Base-by-base conservation (phyloP, 2,888 invertebrate species). In the Cynaeus angustus region DNA sequence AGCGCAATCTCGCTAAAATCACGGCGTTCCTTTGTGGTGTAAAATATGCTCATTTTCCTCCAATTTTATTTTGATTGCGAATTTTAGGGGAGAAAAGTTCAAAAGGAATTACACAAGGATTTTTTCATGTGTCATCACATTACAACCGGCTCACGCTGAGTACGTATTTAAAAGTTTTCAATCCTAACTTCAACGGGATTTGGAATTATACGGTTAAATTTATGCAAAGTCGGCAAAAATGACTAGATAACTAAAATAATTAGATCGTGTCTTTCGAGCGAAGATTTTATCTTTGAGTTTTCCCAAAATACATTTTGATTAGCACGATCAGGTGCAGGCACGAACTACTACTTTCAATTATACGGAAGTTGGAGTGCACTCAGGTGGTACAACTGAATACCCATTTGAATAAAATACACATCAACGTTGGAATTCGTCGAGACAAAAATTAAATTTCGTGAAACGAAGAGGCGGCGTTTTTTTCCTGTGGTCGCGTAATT, bases 271-370 rank as follows among this genome's bases (percentile, higher is more conserved):
- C 21, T 21, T 21, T 21, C 4, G 21, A 1, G 21, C 4, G 4
- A 21, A 21, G 21, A 21, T 21, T 4, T 21, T 21, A 21, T 21
- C 21, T 21, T 21, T n/a, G n/a, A n/a, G n/a, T n/a, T 21, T 21
- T 1, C 21, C 4, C 21, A 21, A 21, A 21, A 21, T 21, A 21
- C 1, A 21, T 21, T 21, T 55, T 55, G 56, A 56, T 43, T 55
- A 55, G 55, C 55, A 33, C 52, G 55, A 55, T 55, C 43, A 56
- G 56, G 56, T 56, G 56, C 41, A 13, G 16, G 8, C 56, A 56
- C 43, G 56, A 56, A 21, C 43, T 16, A 21, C 28, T n/a, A 56
- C 21, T 56, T 56, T 43, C 56, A 56, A 56, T 56, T 41, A 43
- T 43, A 10, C 12, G 6, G 13, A 37, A 37, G 9, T 53, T 30